phyloP scores from a whole-genome alignment of 2,797 vertebrate genomes.

The Lepus oiostolus region DNA sequence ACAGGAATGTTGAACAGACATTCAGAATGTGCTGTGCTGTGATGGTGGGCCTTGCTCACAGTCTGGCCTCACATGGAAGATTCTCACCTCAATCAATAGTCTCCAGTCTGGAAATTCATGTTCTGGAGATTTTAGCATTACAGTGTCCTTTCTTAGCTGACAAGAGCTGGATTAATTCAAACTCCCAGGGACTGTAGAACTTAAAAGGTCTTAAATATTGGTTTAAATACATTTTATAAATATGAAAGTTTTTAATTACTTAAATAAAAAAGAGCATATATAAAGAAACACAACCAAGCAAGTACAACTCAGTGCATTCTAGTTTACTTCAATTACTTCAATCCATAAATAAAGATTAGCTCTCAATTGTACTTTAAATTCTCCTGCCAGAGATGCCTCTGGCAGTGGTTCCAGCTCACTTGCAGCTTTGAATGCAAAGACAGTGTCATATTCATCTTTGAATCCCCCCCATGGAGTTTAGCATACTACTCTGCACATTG shows the following conservation, averaged over 20 bases:
- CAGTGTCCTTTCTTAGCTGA: background rate
- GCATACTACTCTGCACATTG: background rate
- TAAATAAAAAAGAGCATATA: conserved; percentile 78
- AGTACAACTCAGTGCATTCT: conserved; percentile 63
- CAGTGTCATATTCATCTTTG: conserved; percentile 50
- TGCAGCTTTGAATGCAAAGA: conserved; percentile 44
- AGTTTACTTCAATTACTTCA: conserved; percentile 73
- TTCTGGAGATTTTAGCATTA: background rate
- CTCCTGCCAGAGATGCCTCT: conserved; percentile 64
- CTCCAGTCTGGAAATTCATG: background rate
- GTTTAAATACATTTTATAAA: conserved; percentile 75
- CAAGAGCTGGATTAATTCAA: background rate
- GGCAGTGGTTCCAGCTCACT: conserved; percentile 56
- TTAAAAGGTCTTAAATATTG: conserved; percentile 73
- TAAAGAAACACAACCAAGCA: conserved; percentile 74
- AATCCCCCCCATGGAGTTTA: background rate
- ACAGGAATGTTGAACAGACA: background rate
- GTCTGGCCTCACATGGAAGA: too few relatives aligned
- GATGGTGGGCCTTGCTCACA: accelerated
- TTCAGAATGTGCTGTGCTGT: background rate
- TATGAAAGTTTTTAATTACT: conserved; percentile 75
- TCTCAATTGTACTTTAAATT: conserved; percentile 73
- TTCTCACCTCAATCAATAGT: accelerated
- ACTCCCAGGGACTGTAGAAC: background rate
- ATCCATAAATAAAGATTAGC: conserved; percentile 78